Evolutionary conservation across 2,888 invertebrate species (phyloP).

Genomic region (Tanytarsus gracilentus): DNA sequence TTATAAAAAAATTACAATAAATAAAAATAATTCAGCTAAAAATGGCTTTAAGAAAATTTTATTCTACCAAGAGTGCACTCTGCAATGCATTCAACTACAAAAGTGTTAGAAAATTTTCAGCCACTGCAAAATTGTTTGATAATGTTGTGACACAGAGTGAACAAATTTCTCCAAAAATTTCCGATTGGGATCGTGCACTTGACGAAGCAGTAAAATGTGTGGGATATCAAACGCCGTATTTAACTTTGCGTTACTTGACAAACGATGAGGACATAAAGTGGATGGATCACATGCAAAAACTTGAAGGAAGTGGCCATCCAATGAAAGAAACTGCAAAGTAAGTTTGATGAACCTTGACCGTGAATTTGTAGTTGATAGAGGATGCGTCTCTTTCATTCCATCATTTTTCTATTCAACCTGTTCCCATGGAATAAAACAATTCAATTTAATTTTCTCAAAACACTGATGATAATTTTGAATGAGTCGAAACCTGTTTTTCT

Average conservation of each 20-base stretch:
- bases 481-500: neutral
- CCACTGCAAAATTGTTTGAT: neutral
- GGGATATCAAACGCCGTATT: conserved; percentile 80
- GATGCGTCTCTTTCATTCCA: too few relatives aligned
- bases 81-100: neutral
- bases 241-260: conserved; percentile 74
- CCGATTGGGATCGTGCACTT: conserved; percentile 79
- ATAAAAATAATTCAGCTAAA: neutral
- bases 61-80: neutral
- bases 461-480: too few relatives aligned
- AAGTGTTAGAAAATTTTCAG: neutral
- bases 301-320: conserved; percentile 83
- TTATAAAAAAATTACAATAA: neutral
- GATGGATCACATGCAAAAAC: conserved; percentile 47
- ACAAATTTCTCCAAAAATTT: conserved; percentile 35
- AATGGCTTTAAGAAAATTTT: conserved; percentile 7
- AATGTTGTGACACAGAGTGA: neutral
- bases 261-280: conserved; percentile 86
- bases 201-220: conserved; percentile 86
- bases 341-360: too few relatives aligned
- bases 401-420: too few relatives aligned
- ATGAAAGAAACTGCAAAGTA: conserved; percentile 75
- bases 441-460: too few relatives aligned
- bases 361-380: too few relatives aligned
- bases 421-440: too few relatives aligned